Evolutionary conservation across 2,113 vertebrate genomes (phyloP), one percentile per base, ranked within the genome.

Genomic region (Aythya baeri): DNA sequence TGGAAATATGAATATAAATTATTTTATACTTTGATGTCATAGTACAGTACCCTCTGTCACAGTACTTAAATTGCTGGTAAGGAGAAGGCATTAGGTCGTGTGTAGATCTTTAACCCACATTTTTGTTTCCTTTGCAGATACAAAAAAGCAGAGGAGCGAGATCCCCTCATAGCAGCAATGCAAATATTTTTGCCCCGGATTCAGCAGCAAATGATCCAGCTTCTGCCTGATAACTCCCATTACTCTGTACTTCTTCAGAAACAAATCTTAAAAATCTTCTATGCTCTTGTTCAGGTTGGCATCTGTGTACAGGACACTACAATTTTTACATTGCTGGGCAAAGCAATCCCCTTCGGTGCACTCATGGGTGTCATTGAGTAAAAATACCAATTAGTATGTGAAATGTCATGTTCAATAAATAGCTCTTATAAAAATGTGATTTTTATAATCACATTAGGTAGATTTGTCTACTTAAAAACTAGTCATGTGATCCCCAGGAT

Each of bases 261-360:
- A 74, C 99, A 99, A 96, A 99, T 99, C 95, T 98, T 99, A 81
- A 99, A 99, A 97, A 99, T 99, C 97, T 99, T 99, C 96, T 99
- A 99, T 66, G 99, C 99, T 43, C 99, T 99, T 18, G 98, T 99
- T 76, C 99, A 99, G 99, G 99, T 99, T 95, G 57, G 98, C 80
- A 85, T 94, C 89, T 85, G 6, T 59, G 36, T 86, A 82, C 18
- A 80, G 76, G n/a, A 84, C 32, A 36, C 17, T 1, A 41, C n/a
- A 38, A 43, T 44, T 83, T 85, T 17, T 36, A 29, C 23, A 57
- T 89, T 86, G n/a, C n/a, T 76, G 38, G 44, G 43, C 27, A 26
- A 29, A 75, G 0, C 1, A 2, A 27, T 62, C 31, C 22, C 11
- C 20, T 88, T 90, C 38, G 49, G n/a, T 71, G 43, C 9, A n/a